These are phyloP conservation scores for Xylota sylvarum DNA, from an alignment of 2,888 invertebrate species.

Conservation along the genomic window DNA sequence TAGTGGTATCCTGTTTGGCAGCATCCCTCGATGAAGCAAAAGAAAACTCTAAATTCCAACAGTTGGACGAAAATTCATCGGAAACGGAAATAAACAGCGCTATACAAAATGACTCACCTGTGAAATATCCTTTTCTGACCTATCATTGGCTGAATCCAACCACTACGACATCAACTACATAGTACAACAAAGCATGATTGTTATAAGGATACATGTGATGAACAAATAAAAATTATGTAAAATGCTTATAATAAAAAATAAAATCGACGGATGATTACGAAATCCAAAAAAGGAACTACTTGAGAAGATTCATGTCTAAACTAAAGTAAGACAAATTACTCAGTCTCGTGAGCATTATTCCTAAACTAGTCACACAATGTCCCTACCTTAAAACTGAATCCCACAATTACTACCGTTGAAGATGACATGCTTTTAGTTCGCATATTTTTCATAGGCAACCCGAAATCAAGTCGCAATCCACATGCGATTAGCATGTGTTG, in stretches of 20 bases:
- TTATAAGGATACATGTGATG: no score
- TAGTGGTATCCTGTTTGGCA: neutral
- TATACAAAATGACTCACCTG: neutral
- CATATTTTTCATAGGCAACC: conserved; percentile 16
- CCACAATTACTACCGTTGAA: conserved; percentile 9
- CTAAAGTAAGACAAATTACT: neutral
- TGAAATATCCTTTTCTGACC: neutral
- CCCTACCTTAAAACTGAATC: neutral
- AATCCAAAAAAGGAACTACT: neutral
- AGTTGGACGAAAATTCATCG: neutral
- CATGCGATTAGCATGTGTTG: conserved; percentile 46
- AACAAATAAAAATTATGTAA: neutral
- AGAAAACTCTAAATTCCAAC: neutral
- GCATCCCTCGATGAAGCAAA: neutral
- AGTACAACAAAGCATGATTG: no score
- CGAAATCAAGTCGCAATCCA: conserved; percentile 21
- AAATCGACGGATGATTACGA: no score
- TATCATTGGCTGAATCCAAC: neutral
- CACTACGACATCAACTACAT: neutral
- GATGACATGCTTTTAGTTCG: neutral
- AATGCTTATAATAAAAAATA: neutral
- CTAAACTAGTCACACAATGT: neutral
- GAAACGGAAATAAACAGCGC: neutral
- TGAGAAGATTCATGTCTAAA: neutral
- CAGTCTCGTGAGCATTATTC: neutral